phyloP scores from a whole-genome alignment of 2,888 invertebrate species.

The Amaurobius ferox region DNA sequence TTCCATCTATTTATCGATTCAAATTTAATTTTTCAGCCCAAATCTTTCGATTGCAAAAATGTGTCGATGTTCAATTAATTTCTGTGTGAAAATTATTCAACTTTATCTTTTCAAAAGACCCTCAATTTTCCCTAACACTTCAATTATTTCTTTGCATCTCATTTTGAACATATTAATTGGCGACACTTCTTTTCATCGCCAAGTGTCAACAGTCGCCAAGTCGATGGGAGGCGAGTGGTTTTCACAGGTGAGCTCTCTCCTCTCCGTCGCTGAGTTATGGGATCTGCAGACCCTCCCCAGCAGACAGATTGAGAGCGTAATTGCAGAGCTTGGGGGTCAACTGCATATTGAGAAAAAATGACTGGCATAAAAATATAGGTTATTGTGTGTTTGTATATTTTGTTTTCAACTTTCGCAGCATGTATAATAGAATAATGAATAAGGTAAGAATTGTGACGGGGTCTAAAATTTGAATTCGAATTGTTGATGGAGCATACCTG shows the following conservation, averaged over 20 bases:
- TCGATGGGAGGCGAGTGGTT: constrained; percentile 70
- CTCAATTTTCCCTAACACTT: background rate
- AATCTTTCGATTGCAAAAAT: too few species aligned
- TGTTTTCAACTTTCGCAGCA: too few species aligned
- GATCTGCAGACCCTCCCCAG: constrained; percentile 19
- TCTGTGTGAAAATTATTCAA: background rate
- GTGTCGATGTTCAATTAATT: background rate
- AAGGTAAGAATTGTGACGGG: too few species aligned
- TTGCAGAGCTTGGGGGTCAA: constrained; percentile 37
- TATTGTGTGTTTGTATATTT: too few species aligned
- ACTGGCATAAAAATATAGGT: too few species aligned
- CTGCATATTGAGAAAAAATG: background rate
- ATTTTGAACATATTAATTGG: background rate
- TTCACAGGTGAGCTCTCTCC: constrained; percentile 62
- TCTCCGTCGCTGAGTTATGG: constrained; percentile 59
- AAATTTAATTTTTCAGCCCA: too few species aligned
- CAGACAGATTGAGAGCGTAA: constrained; percentile 71
- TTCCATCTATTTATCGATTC: too few species aligned
- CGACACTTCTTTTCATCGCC: constrained; percentile 39
- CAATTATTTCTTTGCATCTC: constrained; percentile 12
- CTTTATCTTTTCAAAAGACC: background rate
- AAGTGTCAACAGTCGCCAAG: constrained; percentile 44
- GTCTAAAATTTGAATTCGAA: too few species aligned
- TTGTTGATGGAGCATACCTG: too few species aligned
- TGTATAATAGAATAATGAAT: too few species aligned